Evolutionary conservation across 2,888 invertebrate species (phyloP), one percentile per base, ranked within the genome.

Genomic region (Lithosia quadra): DNA sequence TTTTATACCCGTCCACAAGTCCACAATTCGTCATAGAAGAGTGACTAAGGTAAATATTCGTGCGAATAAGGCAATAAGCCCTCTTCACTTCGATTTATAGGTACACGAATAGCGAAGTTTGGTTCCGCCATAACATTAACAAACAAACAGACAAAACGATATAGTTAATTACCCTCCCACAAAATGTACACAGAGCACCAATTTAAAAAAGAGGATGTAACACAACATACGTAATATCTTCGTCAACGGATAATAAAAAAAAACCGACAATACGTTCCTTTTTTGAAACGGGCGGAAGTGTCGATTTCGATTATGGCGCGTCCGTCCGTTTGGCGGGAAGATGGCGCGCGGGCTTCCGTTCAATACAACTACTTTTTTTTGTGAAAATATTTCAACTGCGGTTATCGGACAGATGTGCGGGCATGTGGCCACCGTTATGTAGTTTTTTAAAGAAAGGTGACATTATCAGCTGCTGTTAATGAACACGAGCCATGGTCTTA

Each of bases 231-330:
- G 71, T 77, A 73, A 80, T 77, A 80, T 74, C 76, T 78, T 78
- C 72, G 76, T 78, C 78, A 79, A 73, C 78, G 77, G 83, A 76
- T 79, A 79, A 80, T 83, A 82, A 78, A 82, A 84, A 76, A 86
- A 79, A 79, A 82, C 81, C 83, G 84, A 84, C 86, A 86, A 80
- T 82, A 74, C 73, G 87, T 87, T 88, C 86, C 87, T 88, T 87
- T 88, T 88, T 87, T 81, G 84, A 86, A 85, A 80, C 78, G 84
- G 79, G 83, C 88, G 90, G 87, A 87, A 86, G 89, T 86, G 88
- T 88, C 88, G 86, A 86, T 89, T 88, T 89, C 88, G 88, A 88
- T 86, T 88, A 88, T 87, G 88, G 81, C 78, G 80, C 82, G 88
- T 85, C 88, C 86, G 88, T 83, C 83, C 84, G 86, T 85, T 84